phyloP scores from a whole-genome alignment of 2,113 vertebrate species.

The Zapornia atra region DNA sequence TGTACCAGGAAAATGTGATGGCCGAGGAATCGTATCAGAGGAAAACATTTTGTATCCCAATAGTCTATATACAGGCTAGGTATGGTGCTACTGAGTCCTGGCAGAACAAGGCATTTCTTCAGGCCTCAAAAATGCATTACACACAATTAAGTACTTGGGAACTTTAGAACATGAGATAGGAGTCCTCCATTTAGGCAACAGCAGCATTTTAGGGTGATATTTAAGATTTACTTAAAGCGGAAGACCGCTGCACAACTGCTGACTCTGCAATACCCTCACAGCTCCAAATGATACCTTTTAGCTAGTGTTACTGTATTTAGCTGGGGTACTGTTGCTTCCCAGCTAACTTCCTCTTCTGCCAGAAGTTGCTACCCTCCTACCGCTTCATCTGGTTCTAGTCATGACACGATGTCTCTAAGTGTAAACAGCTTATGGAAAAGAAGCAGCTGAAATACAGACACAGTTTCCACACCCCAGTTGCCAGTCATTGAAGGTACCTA shows the following conservation, averaged over 20 bases:
- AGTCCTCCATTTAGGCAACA: background rate
- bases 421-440: background rate
- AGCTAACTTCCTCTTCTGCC: background rate
- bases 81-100: background rate
- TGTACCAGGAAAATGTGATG: background rate
- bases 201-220: background rate
- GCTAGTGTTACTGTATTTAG: background rate
- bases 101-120: background rate
- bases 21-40: background rate
- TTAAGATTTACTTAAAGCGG: background rate
- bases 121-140: background rate
- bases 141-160: background rate
- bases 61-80: background rate
- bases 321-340: background rate
- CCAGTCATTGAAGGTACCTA: background rate
- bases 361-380: background rate
- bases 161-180: background rate
- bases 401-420: background rate
- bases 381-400: background rate
- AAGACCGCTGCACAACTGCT: background rate
- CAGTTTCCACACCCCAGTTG: background rate
- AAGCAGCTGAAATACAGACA: background rate
- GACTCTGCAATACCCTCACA: background rate
- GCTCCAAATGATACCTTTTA: background rate
- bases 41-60: background rate